Evolutionary conservation across 2,888 invertebrate species (phyloP).

Genomic region (Aradus depressus): DNA sequence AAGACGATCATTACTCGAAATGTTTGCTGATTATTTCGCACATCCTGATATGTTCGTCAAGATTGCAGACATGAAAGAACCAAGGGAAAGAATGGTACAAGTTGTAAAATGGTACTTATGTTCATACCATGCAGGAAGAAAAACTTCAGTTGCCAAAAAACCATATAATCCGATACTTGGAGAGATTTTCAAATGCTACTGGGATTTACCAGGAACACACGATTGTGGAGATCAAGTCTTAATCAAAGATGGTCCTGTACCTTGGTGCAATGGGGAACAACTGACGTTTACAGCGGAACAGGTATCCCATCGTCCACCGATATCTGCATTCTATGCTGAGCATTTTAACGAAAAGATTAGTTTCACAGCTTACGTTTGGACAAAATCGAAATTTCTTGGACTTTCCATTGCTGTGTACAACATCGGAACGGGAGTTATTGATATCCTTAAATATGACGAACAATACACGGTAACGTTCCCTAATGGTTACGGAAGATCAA

Average conservation of each 20-base stretch:
- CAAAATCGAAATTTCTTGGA: conserved; percentile 97
- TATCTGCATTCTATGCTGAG: conserved; percentile 98
- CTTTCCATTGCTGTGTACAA: conserved; percentile 96
- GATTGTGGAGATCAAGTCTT: neutral
- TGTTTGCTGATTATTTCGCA: conserved; percentile 99
- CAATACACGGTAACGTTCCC: conserved; percentile 95
- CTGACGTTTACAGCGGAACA: conserved; percentile 94
- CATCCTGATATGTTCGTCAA: conserved; percentile 93
- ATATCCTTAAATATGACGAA: conserved; percentile 78
- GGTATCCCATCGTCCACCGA: conserved; percentile 98
- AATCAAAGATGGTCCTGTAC: conserved; percentile 73
- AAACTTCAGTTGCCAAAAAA: conserved; percentile 94
- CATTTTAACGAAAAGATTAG: conserved; percentile 80
- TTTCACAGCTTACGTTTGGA: conserved; percentile 95
- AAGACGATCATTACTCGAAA: conserved; percentile 90
- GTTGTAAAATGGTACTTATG: conserved; percentile 94
- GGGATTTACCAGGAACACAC: conserved; percentile 43
- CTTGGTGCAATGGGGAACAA: conserved; percentile 80
- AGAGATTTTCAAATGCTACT: conserved; percentile 84
- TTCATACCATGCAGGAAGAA: conserved; percentile 96
- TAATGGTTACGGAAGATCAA: conserved; percentile 75
- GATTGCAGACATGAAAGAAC: conserved; percentile 77
- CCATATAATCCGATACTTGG: conserved; percentile 98
- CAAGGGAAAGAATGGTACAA: conserved; percentile 84
- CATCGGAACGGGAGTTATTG: conserved; percentile 88